Evolutionary conservation across 2,888 invertebrate genomes (phyloP).

Genomic region (Rhimphoctona megacephalus): DNA sequence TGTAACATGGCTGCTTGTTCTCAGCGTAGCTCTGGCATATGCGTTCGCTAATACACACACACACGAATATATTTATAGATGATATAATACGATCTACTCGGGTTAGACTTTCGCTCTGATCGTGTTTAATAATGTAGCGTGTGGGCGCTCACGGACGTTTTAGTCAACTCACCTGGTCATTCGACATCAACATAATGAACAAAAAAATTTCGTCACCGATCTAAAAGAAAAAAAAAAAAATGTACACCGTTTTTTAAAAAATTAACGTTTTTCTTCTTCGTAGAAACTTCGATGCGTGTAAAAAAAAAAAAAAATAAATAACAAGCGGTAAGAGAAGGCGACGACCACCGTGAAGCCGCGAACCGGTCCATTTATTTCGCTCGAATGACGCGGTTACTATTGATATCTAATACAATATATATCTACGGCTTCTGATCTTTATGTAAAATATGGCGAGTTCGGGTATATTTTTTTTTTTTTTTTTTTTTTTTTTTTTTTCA

Average conservation of each 20-base stretch:
- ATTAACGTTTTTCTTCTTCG: background rate
- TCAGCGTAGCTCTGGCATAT: slow-evolving; percentile 19
- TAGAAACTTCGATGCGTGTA: slow-evolving; percentile 3
- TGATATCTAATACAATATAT: slow-evolving; percentile 55
- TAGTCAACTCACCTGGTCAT: slow-evolving; percentile 39
- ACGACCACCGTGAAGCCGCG: slow-evolving; percentile 61
- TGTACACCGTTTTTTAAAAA: background rate
- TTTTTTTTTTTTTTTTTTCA: no score
- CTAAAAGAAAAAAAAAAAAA: background rate
- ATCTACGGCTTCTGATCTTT: slow-evolving; percentile 51
- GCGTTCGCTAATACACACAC: background rate
- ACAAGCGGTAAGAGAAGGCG: slow-evolving; percentile 29
- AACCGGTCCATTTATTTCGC: slow-evolving; percentile 66
- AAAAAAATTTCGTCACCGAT: slow-evolving; percentile 7
- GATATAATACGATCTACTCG: slow-evolving; percentile 29
- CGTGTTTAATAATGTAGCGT: slow-evolving; percentile 24
- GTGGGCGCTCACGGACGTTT: slow-evolving; percentile 31
- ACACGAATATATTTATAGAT: background rate
- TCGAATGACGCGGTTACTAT: slow-evolving; percentile 57
- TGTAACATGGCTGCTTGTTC: slow-evolving; percentile 62
- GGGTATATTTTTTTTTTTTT: background rate
- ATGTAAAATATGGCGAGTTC: background rate
- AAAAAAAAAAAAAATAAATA: slow-evolving; percentile 21
- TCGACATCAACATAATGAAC: slow-evolving; percentile 14
- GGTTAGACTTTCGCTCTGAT: slow-evolving; percentile 57